Evolutionary conservation across 2,113 vertebrate species (phyloP).

Genomic region (Panthera tigris): DNA sequence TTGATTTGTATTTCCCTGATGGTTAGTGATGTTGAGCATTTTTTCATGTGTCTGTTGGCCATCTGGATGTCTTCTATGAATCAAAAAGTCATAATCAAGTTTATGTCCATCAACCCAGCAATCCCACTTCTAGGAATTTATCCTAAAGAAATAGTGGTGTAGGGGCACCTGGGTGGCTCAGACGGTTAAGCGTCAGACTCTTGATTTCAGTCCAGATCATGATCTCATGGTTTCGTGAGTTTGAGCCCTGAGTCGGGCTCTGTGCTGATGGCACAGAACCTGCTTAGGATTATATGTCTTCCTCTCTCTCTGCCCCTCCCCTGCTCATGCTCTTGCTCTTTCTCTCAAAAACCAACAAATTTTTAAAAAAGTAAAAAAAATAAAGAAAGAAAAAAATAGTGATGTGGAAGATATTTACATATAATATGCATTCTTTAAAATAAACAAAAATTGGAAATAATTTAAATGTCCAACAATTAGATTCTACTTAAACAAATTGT

Average conservation of each 20-base stretch:
- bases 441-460: background rate
- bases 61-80: background rate
- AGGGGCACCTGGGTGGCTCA: too few species aligned
- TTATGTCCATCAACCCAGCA: background rate
- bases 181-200: too few species aligned
- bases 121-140: background rate
- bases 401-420: background rate
- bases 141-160: background rate
- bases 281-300: too few species aligned
- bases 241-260: too few species aligned
- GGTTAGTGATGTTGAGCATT: background rate
- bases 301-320: too few species aligned
- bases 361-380: too few species aligned
- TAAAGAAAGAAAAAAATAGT: too few species aligned
- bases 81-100: background rate
- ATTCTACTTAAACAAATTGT: constrained; percentile 9
- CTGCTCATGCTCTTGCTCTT: too few species aligned
- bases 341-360: too few species aligned
- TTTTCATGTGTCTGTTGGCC: background rate
- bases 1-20: background rate
- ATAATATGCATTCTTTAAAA: background rate
- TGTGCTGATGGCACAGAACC: too few species aligned
- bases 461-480: background rate
- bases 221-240: too few species aligned
- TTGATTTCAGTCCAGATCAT: too few species aligned